Conservation (phyloP, 2,797 vertebrate species). For the Anolis apletophallus region DNA sequence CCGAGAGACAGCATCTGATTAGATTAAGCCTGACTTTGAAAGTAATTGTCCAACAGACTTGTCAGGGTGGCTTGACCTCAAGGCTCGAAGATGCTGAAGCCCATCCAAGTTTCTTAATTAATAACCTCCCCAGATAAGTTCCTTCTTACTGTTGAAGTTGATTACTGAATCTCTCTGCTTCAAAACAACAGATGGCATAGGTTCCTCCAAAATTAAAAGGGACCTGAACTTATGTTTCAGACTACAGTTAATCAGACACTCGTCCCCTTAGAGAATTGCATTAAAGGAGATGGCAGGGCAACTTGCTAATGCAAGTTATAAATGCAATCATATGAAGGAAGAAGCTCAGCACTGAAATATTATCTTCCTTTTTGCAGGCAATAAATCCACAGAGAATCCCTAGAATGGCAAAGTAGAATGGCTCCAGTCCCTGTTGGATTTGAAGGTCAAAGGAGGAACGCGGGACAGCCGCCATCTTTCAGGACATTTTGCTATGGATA, state of each 20-base stretch:
- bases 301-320: slow-evolving; percentile 27
- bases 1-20: slow-evolving; percentile 54
- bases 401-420: neutral
- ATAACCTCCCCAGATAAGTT: slow-evolving; percentile 79
- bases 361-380: neutral
- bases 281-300: slow-evolving; percentile 39
- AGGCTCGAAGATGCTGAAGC: slow-evolving; percentile 73
- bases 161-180: slow-evolving; percentile 79
- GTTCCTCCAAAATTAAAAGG: slow-evolving; percentile 74
- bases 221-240: slow-evolving; percentile 65
- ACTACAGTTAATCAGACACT: slow-evolving; percentile 69
- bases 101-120: slow-evolving; percentile 82
- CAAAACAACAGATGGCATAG: slow-evolving; percentile 80
- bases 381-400: neutral
- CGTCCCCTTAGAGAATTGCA: slow-evolving; percentile 51
- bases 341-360: neutral
- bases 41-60: slow-evolving; percentile 63
- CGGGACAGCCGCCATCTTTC: neutral
- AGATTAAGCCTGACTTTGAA: slow-evolving; percentile 55
- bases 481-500: neutral
- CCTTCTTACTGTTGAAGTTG: slow-evolving; percentile 74
- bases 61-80: slow-evolving; percentile 70
- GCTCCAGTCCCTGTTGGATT: neutral
- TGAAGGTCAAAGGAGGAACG: neutral
- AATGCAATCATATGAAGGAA: neutral